phyloP scores from a whole-genome alignment of 2,797 vertebrate genomes.

The Mus caroli region DNA sequence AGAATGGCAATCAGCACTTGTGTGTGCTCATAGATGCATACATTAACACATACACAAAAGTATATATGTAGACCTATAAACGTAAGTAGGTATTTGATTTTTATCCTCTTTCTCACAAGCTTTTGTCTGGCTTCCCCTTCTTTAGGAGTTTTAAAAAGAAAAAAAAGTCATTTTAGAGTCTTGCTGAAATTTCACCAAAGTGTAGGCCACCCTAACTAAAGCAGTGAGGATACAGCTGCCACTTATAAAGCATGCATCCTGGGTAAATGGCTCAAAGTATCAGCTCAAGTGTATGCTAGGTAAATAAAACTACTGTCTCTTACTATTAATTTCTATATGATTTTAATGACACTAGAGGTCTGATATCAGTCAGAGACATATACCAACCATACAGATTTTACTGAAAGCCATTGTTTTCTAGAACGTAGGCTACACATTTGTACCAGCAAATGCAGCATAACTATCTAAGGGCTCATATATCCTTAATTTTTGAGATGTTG shows the following conservation, averaged over 20 bases:
- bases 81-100: not conserved
- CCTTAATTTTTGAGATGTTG: not conserved
- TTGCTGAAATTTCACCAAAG: not conserved
- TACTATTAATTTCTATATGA: not conserved
- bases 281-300: not conserved
- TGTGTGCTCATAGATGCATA: not conserved
- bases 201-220: not conserved
- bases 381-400: not conserved
- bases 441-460: not conserved
- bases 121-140: not conserved
- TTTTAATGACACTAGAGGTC: not conserved
- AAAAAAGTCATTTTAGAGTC: not conserved
- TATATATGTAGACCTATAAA: not conserved
- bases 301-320: not conserved
- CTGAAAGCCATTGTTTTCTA: not conserved
- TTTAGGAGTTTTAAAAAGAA: not conserved
- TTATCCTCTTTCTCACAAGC: not conserved
- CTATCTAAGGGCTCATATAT: not conserved
- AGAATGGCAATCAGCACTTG: not conserved
- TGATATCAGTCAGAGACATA: not conserved
- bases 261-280: not conserved
- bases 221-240: no score
- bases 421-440: not conserved
- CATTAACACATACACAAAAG: not conserved
- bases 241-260: not conserved